A percentile compares a stretch with the other conserved stretches of the same genome.
These are phyloP conservation scores for Dryobates pubescens DNA, from an alignment of 2,797 vertebrate genomes.

Conservation along the genomic window DNA sequence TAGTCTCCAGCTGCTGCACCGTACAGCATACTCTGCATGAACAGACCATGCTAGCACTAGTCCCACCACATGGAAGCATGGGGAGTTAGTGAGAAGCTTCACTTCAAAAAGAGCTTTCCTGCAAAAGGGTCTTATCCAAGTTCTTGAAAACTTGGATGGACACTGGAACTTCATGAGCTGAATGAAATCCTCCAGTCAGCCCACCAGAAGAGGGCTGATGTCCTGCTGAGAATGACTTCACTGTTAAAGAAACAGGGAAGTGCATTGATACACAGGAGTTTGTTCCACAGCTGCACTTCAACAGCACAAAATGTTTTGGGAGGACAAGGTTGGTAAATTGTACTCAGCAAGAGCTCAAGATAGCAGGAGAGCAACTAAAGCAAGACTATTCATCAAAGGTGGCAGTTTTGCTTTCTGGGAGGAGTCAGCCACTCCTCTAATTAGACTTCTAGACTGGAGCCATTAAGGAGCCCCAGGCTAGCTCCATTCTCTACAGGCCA, in stretches of 20 bases:
- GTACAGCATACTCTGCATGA: neutral
- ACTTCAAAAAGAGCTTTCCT: neutral
- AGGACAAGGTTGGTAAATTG: neutral
- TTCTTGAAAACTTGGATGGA: neutral
- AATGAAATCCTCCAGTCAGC: neutral
- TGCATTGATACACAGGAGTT: neutral
- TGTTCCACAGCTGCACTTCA: neutral
- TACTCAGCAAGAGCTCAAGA: neutral
- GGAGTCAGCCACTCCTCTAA: conserved; percentile 23
- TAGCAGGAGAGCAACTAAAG: neutral
- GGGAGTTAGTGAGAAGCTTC: neutral
- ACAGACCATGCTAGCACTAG: neutral
- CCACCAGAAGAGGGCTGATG: neutral
- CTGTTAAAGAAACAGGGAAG: neutral
- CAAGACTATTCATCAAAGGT: neutral
- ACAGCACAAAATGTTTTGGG: neutral
- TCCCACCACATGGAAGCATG: neutral
- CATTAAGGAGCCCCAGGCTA: conserved; percentile 15
- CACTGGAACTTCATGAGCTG: neutral
- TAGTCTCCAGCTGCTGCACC: neutral
- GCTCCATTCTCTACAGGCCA: neutral
- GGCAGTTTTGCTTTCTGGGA: neutral
- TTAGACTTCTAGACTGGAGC: conserved; percentile 9
- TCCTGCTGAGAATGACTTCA: neutral
- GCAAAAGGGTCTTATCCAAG: neutral